A percentile compares a stretch with the other conserved stretches of the same genome.
These are phyloP conservation scores for Nannoperca australis DNA, from an alignment of 2,797 vertebrate species.

Conservation along the genomic window DNA sequence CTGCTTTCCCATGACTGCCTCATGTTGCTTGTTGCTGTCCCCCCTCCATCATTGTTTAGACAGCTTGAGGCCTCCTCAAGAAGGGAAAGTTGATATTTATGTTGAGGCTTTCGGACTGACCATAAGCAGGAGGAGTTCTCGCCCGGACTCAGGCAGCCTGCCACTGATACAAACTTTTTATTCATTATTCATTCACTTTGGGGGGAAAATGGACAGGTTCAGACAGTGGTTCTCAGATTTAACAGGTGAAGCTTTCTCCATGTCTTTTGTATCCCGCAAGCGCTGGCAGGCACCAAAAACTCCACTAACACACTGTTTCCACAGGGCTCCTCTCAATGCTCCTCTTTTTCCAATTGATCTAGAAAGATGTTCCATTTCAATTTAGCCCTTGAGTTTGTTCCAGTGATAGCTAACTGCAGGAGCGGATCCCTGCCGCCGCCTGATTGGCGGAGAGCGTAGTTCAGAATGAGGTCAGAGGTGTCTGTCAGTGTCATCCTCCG, in stretches of 20 bases:
- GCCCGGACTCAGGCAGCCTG: constrained; percentile 35
- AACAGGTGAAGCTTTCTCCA: constrained; percentile 48
- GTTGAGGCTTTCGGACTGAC: constrained; percentile 72
- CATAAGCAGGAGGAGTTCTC: constrained; percentile 64
- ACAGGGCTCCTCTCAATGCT: constrained; percentile 28
- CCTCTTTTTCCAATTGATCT: constrained; percentile 46
- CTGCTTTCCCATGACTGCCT: constrained; percentile 91
- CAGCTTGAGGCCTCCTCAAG: constrained; percentile 91
- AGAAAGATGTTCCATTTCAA: constrained; percentile 58
- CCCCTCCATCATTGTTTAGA: constrained; percentile 88
- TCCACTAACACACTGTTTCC: constrained; percentile 63
- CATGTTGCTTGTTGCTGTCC: constrained; percentile 86
- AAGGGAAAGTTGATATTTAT: constrained; percentile 87
- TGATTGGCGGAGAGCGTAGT: constrained; percentile 73
- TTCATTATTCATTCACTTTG: constrained; percentile 22
- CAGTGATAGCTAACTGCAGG: constrained; percentile 55
- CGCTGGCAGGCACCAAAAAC: constrained; percentile 17
- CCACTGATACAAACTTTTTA: constrained; percentile 34
- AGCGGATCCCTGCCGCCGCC: constrained; percentile 48
- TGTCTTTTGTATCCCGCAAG: constrained; percentile 18
- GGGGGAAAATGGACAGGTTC: constrained; percentile 29
- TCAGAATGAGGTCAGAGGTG: constrained; percentile 81
- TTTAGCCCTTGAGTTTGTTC: constrained; percentile 50
- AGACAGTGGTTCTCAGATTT: constrained; percentile 18
- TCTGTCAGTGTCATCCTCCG: constrained; percentile 71